Evolutionary conservation across 2,113 vertebrate species (phyloP), one percentile per base, ranked within the genome.

Genomic region (Aspidoscelis tigris): DNA sequence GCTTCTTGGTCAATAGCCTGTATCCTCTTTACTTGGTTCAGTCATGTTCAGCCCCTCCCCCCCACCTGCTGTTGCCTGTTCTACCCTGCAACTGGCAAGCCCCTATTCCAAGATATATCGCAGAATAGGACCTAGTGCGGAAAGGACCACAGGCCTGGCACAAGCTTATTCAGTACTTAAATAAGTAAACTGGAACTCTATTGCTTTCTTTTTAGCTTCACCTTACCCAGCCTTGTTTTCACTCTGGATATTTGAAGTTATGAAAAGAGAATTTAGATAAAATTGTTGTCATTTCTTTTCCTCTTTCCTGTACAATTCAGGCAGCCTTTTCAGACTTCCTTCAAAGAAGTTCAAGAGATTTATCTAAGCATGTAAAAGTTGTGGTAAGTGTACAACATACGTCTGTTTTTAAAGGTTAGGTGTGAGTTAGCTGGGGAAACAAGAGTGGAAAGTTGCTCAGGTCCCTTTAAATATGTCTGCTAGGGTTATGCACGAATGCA

Each of bases 301-400:
- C 68, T 39, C 66, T 85, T 81, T 87, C 73, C 11, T 74, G 68
- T 93, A 4, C 88, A 72, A 73, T 94, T 53, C 84, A 97, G 97
- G 96, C 96, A 89, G 97, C 97, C 76, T 97, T 97, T 93, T 97
- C 97, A 87, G 97, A 97, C 90, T 97, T 97, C 76, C 93, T 97
- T 33, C 97, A 97, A 84, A 96, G 97, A 93, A 97, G 97, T 76
- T 97, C 97, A 61, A 95, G 96, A 94, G 97, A 97, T 93, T 95
- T 97, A 90, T 96, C 97, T 86, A 97, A 97, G 84, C 96, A 97
- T 5, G 96, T 97, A 80, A 96, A 96, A 95, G 96, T 97, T 90
- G 96, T 97, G 86, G 97, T 97, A 92, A 96, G 96, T 96, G 93
- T 84, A 84, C 64, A 80, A 82, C 78, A 41, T 3, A 43, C 21